phyloP scores from a whole-genome alignment of 2,797 vertebrate genomes.

The Philypnodon macrostomus region DNA sequence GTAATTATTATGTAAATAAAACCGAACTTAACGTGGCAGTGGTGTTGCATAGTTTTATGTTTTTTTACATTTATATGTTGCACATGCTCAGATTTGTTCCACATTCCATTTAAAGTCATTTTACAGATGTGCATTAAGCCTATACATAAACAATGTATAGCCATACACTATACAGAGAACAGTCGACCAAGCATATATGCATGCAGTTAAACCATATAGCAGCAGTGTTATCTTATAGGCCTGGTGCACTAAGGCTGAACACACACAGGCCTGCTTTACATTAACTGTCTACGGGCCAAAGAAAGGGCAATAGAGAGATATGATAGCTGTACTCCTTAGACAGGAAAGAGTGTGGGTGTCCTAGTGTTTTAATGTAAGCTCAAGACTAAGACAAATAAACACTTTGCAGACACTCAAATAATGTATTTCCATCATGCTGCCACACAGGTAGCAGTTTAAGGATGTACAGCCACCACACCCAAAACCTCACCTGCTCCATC shows the following conservation, averaged over 20 bases:
- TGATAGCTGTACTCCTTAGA: conserved; percentile 28
- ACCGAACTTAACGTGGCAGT: too few relatives aligned
- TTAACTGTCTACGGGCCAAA: conserved; percentile 5
- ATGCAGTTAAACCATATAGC: neutral
- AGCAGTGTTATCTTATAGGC: conserved; percentile 1
- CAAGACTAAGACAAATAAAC: neutral
- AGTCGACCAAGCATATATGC: neutral
- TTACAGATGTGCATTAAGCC: too few relatives aligned
- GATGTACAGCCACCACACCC: conserved; percentile 34
- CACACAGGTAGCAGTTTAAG: conserved; percentile 21
- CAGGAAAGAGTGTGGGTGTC: conserved; percentile 35
- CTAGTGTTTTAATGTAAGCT: conserved; percentile 19
- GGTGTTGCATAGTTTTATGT: too few relatives aligned
- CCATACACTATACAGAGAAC: too few relatives aligned
- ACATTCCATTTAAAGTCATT: too few relatives aligned
- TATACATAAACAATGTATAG: too few relatives aligned
- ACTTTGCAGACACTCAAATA: neutral
- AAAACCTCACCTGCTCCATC: conserved; percentile 30
- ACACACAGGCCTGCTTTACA: conserved; percentile 6
- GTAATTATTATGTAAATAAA: too few relatives aligned
- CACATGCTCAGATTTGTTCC: too few relatives aligned
- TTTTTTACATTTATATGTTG: too few relatives aligned
- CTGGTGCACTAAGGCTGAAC: conserved; percentile 13
- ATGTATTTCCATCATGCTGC: neutral
- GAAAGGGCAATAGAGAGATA: conserved; percentile 34